phyloP scores from a whole-genome alignment of 2,797 vertebrate species.

The Leptodactylus fallax region DNA sequence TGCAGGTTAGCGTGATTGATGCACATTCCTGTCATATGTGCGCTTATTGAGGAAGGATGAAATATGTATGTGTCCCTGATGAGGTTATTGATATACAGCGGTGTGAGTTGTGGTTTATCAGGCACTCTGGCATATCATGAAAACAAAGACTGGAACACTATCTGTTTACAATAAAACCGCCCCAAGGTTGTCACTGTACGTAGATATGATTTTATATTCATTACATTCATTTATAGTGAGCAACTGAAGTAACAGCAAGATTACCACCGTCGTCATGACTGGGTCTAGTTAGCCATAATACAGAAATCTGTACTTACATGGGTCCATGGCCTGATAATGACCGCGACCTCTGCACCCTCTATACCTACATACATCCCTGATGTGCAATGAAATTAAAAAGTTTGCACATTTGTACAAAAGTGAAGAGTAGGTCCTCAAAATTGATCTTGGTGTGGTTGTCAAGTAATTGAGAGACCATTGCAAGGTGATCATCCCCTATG shows the following conservation, averaged over 20 bases:
- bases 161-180: background rate
- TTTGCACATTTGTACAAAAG: no score
- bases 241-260: background rate
- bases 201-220: conserved; percentile 11
- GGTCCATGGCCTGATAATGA: no score
- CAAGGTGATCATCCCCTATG: no score
- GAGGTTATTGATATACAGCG: conserved; percentile 46
- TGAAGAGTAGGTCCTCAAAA: no score
- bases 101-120: conserved; percentile 15
- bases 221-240: background rate
- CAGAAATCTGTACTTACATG: no score
- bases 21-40: conserved; percentile 40
- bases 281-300: background rate
- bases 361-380: no score
- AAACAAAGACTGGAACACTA: conserved; percentile 32
- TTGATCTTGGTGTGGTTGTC: no score
- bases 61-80: conserved; percentile 56
- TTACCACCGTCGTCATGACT: no score
- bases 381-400: no score
- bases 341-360: no score
- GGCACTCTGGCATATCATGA: conserved; percentile 33
- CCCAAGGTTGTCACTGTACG: background rate
- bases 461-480: no score
- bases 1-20: conserved; percentile 44
- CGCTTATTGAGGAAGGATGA: conserved; percentile 51